phyloP scores from a whole-genome alignment of 2,113 vertebrate genomes.

The Lycaon pictus region DNA sequence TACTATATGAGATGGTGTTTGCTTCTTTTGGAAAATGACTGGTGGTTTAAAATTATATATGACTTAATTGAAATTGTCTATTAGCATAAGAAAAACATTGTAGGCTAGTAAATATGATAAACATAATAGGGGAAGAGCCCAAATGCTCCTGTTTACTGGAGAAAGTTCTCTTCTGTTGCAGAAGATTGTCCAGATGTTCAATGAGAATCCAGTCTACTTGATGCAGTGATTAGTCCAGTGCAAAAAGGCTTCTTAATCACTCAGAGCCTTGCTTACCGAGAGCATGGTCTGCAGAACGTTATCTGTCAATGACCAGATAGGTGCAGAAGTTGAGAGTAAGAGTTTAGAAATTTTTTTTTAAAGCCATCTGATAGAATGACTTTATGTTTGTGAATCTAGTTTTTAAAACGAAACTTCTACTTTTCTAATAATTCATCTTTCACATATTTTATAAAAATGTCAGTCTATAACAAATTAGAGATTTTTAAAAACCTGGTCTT shows the following conservation, averaged over 20 bases:
- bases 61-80: not conserved
- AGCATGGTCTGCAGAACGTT: not conserved
- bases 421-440: slow-evolving; percentile 36
- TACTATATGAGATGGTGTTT: not conserved
- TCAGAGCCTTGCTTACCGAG: not conserved
- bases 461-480: not conserved
- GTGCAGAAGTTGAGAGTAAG: not conserved
- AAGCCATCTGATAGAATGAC: not conserved
- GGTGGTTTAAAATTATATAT: slow-evolving; percentile 34
- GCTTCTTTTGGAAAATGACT: slow-evolving; percentile 46
- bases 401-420: not conserved
- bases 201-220: not conserved
- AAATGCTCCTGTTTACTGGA: not conserved
- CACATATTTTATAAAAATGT: slow-evolving; percentile 18
- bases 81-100: slow-evolving; percentile 11
- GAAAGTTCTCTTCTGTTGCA: not conserved
- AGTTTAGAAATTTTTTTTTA: not conserved
- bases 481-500: not conserved
- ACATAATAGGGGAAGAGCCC: not conserved
- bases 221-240: not conserved
- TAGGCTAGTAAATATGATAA: not conserved
- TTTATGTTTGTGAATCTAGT: slow-evolving; percentile 25
- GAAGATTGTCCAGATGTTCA: not conserved
- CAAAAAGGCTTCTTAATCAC: not conserved
- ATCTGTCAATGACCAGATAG: not conserved